phyloP scores from a whole-genome alignment of 2,888 invertebrate species.

The Thecocarcelia acutangulata region DNA sequence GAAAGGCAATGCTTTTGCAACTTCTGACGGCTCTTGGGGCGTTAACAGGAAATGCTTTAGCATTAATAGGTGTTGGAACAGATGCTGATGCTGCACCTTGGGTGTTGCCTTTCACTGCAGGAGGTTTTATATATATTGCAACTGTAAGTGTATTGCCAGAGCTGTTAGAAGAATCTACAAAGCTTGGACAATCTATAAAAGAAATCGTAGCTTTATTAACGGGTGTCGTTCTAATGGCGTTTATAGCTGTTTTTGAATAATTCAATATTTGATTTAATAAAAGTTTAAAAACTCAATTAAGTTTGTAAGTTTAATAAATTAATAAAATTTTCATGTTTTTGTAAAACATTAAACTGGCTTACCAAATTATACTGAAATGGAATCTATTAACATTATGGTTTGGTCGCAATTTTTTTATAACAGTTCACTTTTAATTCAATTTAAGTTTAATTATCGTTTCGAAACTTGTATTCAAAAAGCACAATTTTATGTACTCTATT shows the following conservation, averaged over 20 bases:
- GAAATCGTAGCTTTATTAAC: constrained; percentile 93
- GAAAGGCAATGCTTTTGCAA: constrained; percentile 97
- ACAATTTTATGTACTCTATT: no score
- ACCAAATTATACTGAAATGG: no score
- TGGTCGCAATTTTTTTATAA: no score
- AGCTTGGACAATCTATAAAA: constrained; percentile 92
- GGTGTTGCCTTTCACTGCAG: constrained; percentile 98
- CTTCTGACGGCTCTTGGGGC: constrained; percentile 97
- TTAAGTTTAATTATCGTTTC: no score
- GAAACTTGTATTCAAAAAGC: no score
- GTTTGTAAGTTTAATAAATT: no score
- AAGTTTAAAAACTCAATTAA: no score
- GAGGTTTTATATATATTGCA: constrained; percentile 99
- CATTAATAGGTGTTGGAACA: constrained; percentile 89
- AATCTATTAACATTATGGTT: no score
- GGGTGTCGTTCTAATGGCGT: constrained; percentile 97
- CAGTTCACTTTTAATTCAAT: no score
- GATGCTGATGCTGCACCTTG: constrained; percentile 88
- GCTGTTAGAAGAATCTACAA: constrained; percentile 93
- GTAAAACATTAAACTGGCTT: no score
- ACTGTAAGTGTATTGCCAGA: constrained; percentile 99
- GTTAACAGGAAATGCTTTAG: constrained; percentile 93
- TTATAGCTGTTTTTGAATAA: constrained; percentile 87
- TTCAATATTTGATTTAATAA: neutral
- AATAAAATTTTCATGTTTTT: no score